Conservation (phyloP, 1,140 invertebrate genomes). For the Mizuhopecten yessoensis region DNA sequence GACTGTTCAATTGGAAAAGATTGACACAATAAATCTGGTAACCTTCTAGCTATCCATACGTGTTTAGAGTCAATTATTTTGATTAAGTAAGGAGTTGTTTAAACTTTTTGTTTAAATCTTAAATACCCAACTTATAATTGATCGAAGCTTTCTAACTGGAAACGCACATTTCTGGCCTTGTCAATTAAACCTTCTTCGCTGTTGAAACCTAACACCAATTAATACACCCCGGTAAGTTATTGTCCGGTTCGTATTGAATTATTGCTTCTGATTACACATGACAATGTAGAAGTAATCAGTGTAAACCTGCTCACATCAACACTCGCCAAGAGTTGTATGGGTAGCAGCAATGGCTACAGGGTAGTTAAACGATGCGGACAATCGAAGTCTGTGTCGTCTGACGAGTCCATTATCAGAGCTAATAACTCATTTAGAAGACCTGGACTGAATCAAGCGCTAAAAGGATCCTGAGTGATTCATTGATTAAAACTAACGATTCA, state of each 20-base stretch:
- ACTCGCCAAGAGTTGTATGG: background rate
- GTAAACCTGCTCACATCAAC: background rate
- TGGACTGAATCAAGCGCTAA: background rate
- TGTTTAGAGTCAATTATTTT: background rate
- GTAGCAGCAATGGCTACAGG: background rate
- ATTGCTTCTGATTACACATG: background rate
- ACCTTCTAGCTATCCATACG: background rate
- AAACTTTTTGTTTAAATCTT: too few species aligned
- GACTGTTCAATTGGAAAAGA: background rate
- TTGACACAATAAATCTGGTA: background rate
- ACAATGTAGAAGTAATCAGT: background rate
- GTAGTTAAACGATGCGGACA: background rate
- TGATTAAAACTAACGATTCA: background rate
- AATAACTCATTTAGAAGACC: background rate
- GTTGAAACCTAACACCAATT: constrained; percentile 4
- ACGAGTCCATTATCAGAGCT: background rate
- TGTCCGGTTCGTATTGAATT: background rate
- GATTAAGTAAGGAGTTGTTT: too few species aligned
- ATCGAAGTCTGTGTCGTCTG: background rate
- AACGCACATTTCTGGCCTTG: background rate
- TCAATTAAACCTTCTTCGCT: background rate
- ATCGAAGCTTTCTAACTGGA: too few species aligned
- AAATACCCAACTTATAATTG: too few species aligned
- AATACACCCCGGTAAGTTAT: background rate
- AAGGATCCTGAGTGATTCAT: background rate